A percentile compares a stretch with the other conserved stretches of the same genome.
Conservation (phyloP, 2,113 vertebrate genomes). For the Leucoraja erinaceus region DNA sequence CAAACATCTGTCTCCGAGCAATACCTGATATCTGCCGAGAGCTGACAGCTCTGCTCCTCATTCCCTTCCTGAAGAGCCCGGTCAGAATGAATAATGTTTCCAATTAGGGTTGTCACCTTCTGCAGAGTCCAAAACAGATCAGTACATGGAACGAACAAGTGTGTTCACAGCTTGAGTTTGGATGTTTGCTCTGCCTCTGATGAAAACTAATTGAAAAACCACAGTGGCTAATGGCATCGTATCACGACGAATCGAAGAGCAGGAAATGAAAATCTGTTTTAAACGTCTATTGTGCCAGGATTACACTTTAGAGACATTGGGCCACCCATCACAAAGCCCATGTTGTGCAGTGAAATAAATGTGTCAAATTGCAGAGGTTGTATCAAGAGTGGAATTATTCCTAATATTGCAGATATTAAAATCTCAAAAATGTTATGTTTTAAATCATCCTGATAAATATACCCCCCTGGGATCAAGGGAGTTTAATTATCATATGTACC, state of each 20-base stretch:
- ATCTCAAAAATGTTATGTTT: not conserved
- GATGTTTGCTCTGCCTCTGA: not conserved
- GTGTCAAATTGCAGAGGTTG: not conserved
- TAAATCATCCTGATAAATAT: not conserved
- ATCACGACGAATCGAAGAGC: not conserved
- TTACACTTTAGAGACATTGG: not conserved
- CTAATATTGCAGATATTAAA: not conserved
- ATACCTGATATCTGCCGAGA: not conserved
- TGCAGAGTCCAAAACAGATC: constrained; percentile 7
- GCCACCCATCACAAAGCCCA: not conserved
- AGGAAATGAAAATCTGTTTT: not conserved
- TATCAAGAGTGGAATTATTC: not conserved
- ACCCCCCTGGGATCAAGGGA: no score
- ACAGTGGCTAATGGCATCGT: not conserved
- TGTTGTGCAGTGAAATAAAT: not conserved
- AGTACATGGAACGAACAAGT: not conserved
- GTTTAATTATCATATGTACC: no score
- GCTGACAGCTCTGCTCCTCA: constrained; percentile 1
- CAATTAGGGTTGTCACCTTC: constrained; percentile 29
- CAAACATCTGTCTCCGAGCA: constrained; percentile 29
- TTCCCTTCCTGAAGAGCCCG: not conserved
- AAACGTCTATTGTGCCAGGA: not conserved
- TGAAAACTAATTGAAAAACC: not conserved
- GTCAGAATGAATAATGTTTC: constrained; percentile 25
- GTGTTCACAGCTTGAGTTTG: constrained; percentile 14